A percentile compares a stretch with the other conserved stretches of the same genome.
Conservation (phyloP, 2,797 vertebrate species). For the Lacerta bilineata region DNA sequence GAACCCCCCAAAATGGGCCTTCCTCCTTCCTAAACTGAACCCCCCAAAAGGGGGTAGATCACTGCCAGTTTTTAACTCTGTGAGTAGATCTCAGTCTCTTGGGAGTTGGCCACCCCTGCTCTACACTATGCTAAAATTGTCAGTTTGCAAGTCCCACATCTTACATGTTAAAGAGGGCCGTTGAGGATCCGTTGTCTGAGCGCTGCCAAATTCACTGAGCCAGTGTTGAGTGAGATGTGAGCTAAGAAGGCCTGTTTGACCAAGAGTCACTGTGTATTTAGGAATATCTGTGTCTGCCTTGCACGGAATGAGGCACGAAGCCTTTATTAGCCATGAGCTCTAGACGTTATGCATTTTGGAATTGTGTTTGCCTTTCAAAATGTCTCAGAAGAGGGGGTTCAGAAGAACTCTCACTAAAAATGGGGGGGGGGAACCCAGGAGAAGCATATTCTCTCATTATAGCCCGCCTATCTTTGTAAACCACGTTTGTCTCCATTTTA, state of each 20-base stretch:
- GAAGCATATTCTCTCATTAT: conserved; percentile 18
- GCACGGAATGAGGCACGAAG: background rate
- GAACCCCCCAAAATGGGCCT: no score
- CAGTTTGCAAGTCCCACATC: background rate
- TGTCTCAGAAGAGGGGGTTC: background rate
- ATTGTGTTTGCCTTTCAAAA: background rate
- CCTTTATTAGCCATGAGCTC: background rate
- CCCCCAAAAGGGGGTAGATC: no score
- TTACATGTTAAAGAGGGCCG: background rate
- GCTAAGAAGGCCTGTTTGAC: background rate
- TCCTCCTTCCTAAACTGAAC: no score
- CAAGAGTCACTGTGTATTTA: no score
- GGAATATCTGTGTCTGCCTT: background rate
- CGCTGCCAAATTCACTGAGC: background rate
- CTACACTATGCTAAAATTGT: background rate
- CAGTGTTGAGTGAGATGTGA: background rate
- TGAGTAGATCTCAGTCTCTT: no score
- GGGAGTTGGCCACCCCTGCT: no score
- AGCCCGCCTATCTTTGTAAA: background rate
- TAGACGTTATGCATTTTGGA: background rate
- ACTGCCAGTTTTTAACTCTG: no score
- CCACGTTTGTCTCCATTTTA: conserved; percentile 2
- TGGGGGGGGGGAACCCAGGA: no score
- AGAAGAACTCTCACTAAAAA: background rate
- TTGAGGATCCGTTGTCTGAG: no score